phyloP scores from a whole-genome alignment of 2,113 vertebrate genomes.

The Pedetes capensis region DNA sequence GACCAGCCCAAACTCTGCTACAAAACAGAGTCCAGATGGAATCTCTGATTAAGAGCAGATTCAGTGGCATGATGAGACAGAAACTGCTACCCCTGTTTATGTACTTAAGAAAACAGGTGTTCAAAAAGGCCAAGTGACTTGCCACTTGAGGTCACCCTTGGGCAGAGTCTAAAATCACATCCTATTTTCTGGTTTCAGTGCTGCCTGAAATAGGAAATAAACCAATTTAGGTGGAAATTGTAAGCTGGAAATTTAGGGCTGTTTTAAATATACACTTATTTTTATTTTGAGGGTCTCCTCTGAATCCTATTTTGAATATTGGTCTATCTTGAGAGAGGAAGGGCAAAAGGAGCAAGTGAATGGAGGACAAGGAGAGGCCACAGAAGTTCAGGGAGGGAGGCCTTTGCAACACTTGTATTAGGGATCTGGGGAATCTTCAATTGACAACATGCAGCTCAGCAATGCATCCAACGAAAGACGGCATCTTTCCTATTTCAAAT shows the following conservation, averaged over 20 bases:
- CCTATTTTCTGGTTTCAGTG: background rate
- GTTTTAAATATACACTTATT: conserved; percentile 43
- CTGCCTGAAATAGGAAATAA: background rate
- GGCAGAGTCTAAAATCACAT: background rate
- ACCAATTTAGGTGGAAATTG: background rate
- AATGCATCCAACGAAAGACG: conserved; percentile 83
- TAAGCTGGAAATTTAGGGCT: conserved; percentile 6
- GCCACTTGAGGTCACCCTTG: background rate
- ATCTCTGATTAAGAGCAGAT: background rate
- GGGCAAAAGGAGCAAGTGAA: background rate
- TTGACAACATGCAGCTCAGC: conserved; percentile 83
- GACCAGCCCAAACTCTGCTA: background rate
- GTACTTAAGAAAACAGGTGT: background rate
- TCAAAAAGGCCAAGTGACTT: background rate
- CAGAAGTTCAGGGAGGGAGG: background rate
- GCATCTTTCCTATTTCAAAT: conserved; percentile 89
- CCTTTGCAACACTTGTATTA: conserved; percentile 38
- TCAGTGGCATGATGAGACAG: background rate
- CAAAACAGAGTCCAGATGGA: background rate
- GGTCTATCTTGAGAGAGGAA: conserved; percentile 5
- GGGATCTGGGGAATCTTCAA: conserved; percentile 81
- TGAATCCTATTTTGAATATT: conserved; percentile 33
- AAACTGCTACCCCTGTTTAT: background rate
- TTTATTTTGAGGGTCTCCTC: conserved; percentile 52
- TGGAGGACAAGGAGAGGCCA: fast-evolving